A percentile compares a stretch with the other conserved stretches of the same genome.
phyloP scores from a whole-genome alignment of 2,888 invertebrate species.

The Endomychus coccineus region DNA sequence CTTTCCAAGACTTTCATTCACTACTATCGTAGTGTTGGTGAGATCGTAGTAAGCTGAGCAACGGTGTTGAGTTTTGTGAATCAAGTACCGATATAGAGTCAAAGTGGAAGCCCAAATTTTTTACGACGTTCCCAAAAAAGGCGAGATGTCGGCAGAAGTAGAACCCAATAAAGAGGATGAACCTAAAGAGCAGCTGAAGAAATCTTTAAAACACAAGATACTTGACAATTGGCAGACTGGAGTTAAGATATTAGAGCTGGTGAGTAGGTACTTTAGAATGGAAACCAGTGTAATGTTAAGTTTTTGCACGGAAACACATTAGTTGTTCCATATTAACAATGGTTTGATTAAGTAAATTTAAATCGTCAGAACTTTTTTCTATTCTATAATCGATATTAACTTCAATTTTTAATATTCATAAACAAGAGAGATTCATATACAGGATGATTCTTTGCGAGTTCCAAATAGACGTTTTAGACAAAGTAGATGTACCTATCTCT shows the following conservation, averaged over 20 bases:
- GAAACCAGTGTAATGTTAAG: not conserved
- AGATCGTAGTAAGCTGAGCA: not conserved
- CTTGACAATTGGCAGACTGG: conserved; percentile 53
- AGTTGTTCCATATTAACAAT: too few species aligned
- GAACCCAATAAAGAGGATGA: conserved; percentile 44
- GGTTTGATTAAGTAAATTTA: too few species aligned
- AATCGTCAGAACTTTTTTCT: too few species aligned
- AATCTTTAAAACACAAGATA: conserved; percentile 38
- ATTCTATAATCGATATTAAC: too few species aligned
- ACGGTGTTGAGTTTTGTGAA: conserved; percentile 1
- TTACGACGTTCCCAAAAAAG: conserved; percentile 42
- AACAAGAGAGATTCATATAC: too few species aligned
- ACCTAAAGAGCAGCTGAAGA: conserved; percentile 43
- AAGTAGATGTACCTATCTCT: too few species aligned
- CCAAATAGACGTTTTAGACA: too few species aligned
- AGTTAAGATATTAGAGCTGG: conserved; percentile 56
- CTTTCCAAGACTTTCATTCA: not conserved
- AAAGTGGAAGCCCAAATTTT: conserved; percentile 24
- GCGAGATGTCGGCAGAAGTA: conserved; percentile 57
- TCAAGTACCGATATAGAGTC: too few species aligned
- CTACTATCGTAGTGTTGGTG: too few species aligned
- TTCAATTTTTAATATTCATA: too few species aligned
- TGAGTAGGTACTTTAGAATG: conserved; percentile 37
- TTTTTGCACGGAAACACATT: too few species aligned
- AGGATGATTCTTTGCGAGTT: too few species aligned